Evolutionary conservation across 2,888 invertebrate genomes (phyloP), one percentile per base, ranked within the genome.

Genomic region (Dorcus hopei): DNA sequence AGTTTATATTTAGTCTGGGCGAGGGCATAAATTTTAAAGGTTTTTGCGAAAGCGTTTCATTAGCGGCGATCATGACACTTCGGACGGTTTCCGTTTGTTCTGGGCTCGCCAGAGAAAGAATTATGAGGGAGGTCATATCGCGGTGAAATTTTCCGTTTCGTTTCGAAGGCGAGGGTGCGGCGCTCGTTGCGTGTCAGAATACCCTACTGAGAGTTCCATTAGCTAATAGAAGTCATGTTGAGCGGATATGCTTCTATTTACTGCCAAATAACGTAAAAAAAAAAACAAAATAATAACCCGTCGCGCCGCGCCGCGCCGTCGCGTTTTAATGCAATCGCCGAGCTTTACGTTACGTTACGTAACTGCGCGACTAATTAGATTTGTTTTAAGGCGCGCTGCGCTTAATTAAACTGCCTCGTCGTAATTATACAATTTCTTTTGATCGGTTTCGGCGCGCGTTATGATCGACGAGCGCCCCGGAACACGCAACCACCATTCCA

Each of bases 141-240:
- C 19, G 45, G 14, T 11, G 45, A 45, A 11, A 33, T 33, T 33
- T 11, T 23, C 19, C 9, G 45, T 45, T 19, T 16, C 9, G 19
- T 45, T 45, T 23, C 45, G 45, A 11, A 14, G 19, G 26, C 26
- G 48, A 50, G 58, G 63, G 63, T 58, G 63, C 48, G 62, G 57
- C 43, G 38, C 48, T 55, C 14, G 54, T 60, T 61, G 65, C 65
- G 66, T 66, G 66, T 60, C 55, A 54, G 58, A 59, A 53, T 61
- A 56, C 59, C 61, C 65, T 61, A 61, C 62, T 23, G 62, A 60
- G 62, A 55, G 61, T 63, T 66, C 65, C 67, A 67, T 67, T 67
- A 67, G 62, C 65, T 66, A 67, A 67, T 67, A 63, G 65, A 62
- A 52, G 52, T 43, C 64, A 59, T 58, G 61, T 50, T 52, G 62